Evolutionary conservation across 2,888 invertebrate species (phyloP).

Genomic region (Bhutanitis thaidina): DNA sequence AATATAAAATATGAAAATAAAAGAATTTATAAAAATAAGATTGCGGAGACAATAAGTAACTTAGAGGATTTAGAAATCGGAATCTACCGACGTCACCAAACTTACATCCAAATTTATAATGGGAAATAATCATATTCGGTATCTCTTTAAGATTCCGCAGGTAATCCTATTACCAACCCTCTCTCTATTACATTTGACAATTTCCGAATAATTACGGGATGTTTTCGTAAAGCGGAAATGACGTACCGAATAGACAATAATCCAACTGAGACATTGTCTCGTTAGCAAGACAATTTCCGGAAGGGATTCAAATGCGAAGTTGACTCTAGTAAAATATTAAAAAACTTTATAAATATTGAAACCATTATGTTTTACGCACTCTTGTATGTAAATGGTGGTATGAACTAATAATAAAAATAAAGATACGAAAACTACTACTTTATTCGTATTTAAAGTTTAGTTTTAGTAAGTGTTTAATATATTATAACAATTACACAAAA

Average conservation of each 20-base stretch:
- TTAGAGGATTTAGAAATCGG: no score
- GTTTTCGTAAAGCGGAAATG: conserved; percentile 66
- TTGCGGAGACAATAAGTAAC: no score
- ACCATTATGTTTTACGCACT: no score
- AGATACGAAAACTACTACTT: no score
- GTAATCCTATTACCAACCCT: conserved; percentile 44
- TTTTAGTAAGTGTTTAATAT: no score
- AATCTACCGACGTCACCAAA: no score
- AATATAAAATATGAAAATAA: no score
- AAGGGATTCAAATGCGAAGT: conserved; percentile 30
- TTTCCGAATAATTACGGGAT: conserved; percentile 68
- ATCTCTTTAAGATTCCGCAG: conserved; percentile 40
- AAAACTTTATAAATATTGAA: neutral
- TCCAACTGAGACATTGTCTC: conserved; percentile 62
- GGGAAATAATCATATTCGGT: conserved; percentile 6
- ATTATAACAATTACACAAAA: no score
- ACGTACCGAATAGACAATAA: conserved; percentile 66
- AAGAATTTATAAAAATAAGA: no score
- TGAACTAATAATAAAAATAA: no score
- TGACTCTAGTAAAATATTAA: conserved; percentile 12
- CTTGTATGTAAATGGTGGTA: no score
- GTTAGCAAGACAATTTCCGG: conserved; percentile 66
- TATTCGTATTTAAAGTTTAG: no score
- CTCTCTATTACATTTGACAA: conserved; percentile 53
- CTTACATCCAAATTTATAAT: neutral